Evolutionary conservation across 2,888 invertebrate species (phyloP).

Genomic region (Hydraecia micacea): DNA sequence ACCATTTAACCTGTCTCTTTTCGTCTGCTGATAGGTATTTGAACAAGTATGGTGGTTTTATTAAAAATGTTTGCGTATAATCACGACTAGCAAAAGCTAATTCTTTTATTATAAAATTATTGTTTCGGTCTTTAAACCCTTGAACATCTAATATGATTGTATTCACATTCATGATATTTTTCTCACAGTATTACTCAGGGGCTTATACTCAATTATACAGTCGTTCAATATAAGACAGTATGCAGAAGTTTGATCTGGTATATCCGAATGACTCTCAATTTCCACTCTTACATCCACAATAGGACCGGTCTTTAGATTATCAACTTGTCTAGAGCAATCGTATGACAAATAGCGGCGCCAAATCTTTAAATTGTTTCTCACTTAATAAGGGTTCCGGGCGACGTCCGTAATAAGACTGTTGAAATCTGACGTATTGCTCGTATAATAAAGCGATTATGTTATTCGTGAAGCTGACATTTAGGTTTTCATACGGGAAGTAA

Average conservation of each 20-base stretch:
- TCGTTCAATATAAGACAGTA: conserved; percentile 29
- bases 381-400: conserved; percentile 15
- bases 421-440: no score
- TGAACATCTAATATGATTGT: conserved; percentile 5
- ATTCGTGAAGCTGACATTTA: no score
- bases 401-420: conserved; percentile 8
- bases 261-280: background rate
- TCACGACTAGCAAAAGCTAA: background rate
- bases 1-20: conserved; percentile 5
- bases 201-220: conserved; percentile 9
- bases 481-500: no score
- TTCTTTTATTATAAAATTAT: conserved; percentile 25
- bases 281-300: conserved; percentile 14
- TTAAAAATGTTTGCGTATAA: conserved; percentile 5
- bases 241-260: conserved; percentile 22
- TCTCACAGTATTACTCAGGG: conserved; percentile 3
- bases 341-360: background rate
- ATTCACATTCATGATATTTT: conserved; percentile 21
- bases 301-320: background rate
- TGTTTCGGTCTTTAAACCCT: conserved; percentile 7
- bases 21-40: background rate
- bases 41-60: conserved; percentile 11
- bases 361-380: conserved; percentile 20
- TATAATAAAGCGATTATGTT: no score
- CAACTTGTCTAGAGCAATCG: conserved; percentile 18